phyloP scores from a whole-genome alignment of 2,888 invertebrate species.

The Drosophila demipolita region DNA sequence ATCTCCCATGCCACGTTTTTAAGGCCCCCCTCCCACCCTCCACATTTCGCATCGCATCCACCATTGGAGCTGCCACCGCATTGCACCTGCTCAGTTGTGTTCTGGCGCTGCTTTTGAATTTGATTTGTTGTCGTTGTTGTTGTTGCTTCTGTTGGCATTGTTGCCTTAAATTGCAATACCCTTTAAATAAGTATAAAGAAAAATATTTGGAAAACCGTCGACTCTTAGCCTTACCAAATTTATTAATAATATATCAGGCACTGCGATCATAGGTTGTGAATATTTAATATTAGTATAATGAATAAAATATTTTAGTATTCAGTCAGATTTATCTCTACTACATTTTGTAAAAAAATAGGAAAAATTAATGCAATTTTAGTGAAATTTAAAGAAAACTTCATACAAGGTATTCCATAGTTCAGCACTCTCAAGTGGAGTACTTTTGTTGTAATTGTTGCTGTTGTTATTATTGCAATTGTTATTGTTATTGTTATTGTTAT shows the following conservation, averaged over 20 bases:
- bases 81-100: constrained; percentile 57
- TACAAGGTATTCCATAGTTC: constrained; percentile 25
- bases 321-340: not conserved
- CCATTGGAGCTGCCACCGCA: constrained; percentile 47
- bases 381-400: not conserved
- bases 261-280: not conserved
- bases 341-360: too few species aligned
- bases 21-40: not conserved
- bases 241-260: not conserved
- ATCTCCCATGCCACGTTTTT: not conserved
- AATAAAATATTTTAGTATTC: not conserved
- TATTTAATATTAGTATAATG: not conserved
- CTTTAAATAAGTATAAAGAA: not conserved
- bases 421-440: constrained; percentile 1
- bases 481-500: constrained; percentile 7
- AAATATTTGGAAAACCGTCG: not conserved
- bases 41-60: not conserved
- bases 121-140: constrained; percentile 52
- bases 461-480: constrained; percentile 21
- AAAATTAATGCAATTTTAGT: not conserved
- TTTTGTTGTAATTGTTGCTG: constrained; percentile 20
- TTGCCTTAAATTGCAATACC: constrained; percentile 43
- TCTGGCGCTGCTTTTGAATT: constrained; percentile 57
- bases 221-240: not conserved
- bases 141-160: constrained; percentile 6